Conservation (phyloP, 2,797 vertebrate species). For the Pagetopsis macropterus region DNA sequence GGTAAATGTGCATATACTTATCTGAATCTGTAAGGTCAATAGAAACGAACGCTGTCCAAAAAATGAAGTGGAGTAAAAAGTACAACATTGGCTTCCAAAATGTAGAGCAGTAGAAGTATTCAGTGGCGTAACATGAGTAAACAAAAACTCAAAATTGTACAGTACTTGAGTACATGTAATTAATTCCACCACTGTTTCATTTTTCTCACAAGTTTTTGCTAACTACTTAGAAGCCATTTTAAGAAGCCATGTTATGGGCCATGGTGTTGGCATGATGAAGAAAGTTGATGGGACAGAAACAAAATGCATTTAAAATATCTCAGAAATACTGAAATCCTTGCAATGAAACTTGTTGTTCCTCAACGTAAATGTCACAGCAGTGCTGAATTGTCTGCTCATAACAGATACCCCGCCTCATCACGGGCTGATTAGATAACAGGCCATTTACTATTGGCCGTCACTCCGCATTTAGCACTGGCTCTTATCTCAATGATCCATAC, state of each 20-base stretch:
- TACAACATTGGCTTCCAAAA: too few relatives aligned
- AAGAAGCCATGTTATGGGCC: neutral
- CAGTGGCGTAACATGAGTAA: too few relatives aligned
- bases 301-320: constrained; percentile 15
- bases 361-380: constrained; percentile 29
- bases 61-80: too few relatives aligned
- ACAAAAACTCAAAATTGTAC: too few relatives aligned
- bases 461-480: constrained; percentile 58
- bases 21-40: too few relatives aligned
- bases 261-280: constrained; percentile 36
- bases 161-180: too few relatives aligned
- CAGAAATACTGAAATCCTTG: constrained; percentile 19
- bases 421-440: constrained; percentile 60
- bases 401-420: constrained; percentile 41
- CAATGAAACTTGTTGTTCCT: constrained; percentile 37
- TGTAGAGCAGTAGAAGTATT: too few relatives aligned
- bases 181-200: too few relatives aligned
- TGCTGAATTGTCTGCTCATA: constrained; percentile 22
- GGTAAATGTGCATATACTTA: too few relatives aligned
- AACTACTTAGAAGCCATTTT: neutral
- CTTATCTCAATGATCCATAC: constrained; percentile 71
- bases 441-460: constrained; percentile 57
- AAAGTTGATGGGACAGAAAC: constrained; percentile 6
- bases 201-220: too few relatives aligned
- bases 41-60: too few relatives aligned